Evolutionary conservation across 64 coral and sea anemone genomes (phyloP).

Genomic region (Acropora yongei): DNA sequence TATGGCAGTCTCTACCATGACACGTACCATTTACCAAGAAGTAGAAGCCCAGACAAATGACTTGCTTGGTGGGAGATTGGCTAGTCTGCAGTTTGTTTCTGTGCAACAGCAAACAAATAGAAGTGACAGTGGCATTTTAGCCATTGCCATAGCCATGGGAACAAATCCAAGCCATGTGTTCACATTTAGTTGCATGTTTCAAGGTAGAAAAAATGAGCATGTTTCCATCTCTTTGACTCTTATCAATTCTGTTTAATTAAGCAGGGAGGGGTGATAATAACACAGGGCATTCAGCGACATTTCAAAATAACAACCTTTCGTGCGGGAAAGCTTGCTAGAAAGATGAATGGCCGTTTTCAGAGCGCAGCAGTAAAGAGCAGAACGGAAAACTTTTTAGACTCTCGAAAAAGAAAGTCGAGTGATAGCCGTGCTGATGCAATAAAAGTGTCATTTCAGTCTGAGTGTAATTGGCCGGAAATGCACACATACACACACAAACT

Average conservation of each 20-base stretch:
- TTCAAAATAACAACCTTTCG: no score
- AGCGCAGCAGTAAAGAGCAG: no score
- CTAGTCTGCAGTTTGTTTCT: not conserved
- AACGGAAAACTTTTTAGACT: no score
- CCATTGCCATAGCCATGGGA: not conserved
- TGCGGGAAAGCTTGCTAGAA: no score
- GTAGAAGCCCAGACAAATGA: not conserved
- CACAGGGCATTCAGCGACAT: no score
- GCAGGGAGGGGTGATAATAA: not conserved
- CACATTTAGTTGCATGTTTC: constrained; percentile 18
- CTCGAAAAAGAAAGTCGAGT: no score
- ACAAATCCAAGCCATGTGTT: not conserved
- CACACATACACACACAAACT: no score
- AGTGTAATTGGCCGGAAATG: no score
- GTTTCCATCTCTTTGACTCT: constrained; percentile 28
- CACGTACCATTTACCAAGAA: not conserved
- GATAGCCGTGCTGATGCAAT: no score
- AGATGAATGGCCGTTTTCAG: no score
- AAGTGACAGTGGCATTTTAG: not conserved
- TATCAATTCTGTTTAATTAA: constrained; percentile 4
- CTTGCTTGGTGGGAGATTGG: not conserved
- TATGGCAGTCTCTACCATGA: not conserved
- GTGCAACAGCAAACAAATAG: not conserved
- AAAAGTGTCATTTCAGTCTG: no score
- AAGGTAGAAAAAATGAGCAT: constrained; percentile 25